These are phyloP conservation scores for Callyntrura guangdongensis DNA, from an alignment of 2,888 invertebrate species.

Conservation along the genomic window DNA sequence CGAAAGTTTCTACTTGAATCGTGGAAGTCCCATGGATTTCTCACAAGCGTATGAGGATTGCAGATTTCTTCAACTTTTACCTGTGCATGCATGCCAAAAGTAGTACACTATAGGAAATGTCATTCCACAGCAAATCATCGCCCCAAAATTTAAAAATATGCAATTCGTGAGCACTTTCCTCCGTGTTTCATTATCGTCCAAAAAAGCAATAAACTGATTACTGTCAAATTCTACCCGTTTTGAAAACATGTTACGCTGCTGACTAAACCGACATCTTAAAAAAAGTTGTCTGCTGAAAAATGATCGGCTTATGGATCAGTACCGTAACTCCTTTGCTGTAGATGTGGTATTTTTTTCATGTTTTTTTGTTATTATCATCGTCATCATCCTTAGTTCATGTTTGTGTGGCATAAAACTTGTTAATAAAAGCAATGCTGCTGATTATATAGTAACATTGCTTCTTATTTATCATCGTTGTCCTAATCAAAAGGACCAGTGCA, in stretches of 20 bases:
- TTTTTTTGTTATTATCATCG: constrained; percentile 27
- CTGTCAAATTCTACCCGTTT: neutral
- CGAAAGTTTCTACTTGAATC: constrained; percentile 71
- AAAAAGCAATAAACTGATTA: too few species aligned
- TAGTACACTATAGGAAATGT: neutral
- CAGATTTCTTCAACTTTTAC: neutral
- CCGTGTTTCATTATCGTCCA: too few species aligned
- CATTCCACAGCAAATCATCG: neutral
- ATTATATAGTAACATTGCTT: constrained; percentile 22
- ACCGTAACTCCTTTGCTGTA: constrained; percentile 3
- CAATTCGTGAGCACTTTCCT: neutral
- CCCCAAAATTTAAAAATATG: neutral
- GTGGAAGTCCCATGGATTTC: constrained; percentile 71
- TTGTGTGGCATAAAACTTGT: constrained; percentile 49
- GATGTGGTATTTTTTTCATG: neutral
- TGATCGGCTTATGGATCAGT: constrained; percentile 45
- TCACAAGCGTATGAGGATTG: constrained; percentile 45
- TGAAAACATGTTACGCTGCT: neutral
- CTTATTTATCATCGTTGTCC: constrained; percentile 26
- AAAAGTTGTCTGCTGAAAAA: neutral
- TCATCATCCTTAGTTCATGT: neutral
- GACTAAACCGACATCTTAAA: neutral
- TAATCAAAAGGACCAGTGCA: constrained; percentile 47
- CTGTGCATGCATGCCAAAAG: neutral
- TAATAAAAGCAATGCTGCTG: constrained; percentile 32